Conservation (phyloP, 2,888 invertebrate genomes). For the Drosophila neonasuta region DNA sequence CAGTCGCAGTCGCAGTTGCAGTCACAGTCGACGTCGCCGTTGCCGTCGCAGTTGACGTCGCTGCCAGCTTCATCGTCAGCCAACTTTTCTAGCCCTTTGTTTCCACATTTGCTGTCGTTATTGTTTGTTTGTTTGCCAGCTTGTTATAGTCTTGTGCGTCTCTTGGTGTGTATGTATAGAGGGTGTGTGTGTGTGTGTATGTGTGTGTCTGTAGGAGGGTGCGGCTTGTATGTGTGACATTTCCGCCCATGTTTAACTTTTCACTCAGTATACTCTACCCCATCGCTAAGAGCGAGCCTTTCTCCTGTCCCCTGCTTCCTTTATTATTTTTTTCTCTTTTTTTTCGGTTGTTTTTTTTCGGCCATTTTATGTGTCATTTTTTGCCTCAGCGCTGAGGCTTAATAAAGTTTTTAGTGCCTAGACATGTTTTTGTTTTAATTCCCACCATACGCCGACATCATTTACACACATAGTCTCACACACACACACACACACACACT, state of each 20-base stretch:
- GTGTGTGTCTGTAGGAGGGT: conserved; percentile 43
- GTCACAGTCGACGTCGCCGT: conserved; percentile 5
- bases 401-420: conserved; percentile 78
- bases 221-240: conserved; percentile 71
- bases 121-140: conserved; percentile 69
- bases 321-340: not conserved
- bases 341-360: conserved; percentile 39
- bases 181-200: conserved; percentile 9
- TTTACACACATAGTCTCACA: conserved; percentile 9
- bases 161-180: conserved; percentile 27
- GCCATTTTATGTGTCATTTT: conserved; percentile 70
- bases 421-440: conserved; percentile 72
- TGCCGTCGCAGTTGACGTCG: not conserved
- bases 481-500: conserved; percentile 9
- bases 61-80: conserved; percentile 28
- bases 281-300: conserved; percentile 18
- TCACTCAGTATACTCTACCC: conserved; percentile 52
- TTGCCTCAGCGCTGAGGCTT: conserved; percentile 61
- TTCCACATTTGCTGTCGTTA: conserved; percentile 68
- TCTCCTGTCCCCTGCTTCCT: not conserved
- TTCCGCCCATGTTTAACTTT: conserved; percentile 75
- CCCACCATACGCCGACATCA: conserved; percentile 27
- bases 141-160: conserved; percentile 50
- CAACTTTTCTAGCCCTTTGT: conserved; percentile 73
- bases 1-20: conserved; percentile 22